phyloP scores from a whole-genome alignment of 23 tunicate species.

The Halocynthia roretzi region DNA sequence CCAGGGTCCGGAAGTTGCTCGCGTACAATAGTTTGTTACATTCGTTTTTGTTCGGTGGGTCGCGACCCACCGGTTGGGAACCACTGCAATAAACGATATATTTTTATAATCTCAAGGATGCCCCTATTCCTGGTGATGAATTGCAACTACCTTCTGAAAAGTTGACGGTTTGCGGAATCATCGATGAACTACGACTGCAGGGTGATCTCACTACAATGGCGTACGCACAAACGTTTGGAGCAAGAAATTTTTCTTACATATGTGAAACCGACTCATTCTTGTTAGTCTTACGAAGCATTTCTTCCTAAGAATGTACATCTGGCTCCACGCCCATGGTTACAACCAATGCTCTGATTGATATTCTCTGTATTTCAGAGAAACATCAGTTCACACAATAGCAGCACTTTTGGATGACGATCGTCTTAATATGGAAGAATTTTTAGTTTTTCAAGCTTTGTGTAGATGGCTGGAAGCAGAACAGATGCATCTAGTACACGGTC shows the following conservation, averaged over 20 bases:
- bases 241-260: constrained; percentile 42
- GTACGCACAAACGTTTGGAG: constrained; percentile 59
- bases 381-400: constrained; percentile 82
- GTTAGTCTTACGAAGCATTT: constrained; percentile 17
- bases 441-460: constrained; percentile 61
- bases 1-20: constrained; percentile 3
- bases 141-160: constrained; percentile 1
- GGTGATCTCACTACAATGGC: constrained; percentile 56
- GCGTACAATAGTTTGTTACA: too few species aligned
- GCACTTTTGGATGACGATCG: constrained; percentile 77
- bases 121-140: not conserved
- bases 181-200: constrained; percentile 80
- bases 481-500: constrained; percentile 77
- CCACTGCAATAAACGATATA: too few species aligned
- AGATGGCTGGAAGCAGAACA: constrained; percentile 87
- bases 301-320: not conserved
- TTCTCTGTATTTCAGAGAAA: constrained; percentile 24
- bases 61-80: too few species aligned
- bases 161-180: constrained; percentile 50
- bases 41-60: too few species aligned
- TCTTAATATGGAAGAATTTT: constrained; percentile 56
- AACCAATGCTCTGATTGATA: not conserved
- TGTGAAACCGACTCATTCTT: constrained; percentile 33
- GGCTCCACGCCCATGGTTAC: not conserved
- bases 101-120: not conserved